A percentile compares a stretch with the other conserved stretches of the same genome.
phyloP scores from a whole-genome alignment of 2,797 vertebrate genomes.

The Enteromius mattozi region DNA sequence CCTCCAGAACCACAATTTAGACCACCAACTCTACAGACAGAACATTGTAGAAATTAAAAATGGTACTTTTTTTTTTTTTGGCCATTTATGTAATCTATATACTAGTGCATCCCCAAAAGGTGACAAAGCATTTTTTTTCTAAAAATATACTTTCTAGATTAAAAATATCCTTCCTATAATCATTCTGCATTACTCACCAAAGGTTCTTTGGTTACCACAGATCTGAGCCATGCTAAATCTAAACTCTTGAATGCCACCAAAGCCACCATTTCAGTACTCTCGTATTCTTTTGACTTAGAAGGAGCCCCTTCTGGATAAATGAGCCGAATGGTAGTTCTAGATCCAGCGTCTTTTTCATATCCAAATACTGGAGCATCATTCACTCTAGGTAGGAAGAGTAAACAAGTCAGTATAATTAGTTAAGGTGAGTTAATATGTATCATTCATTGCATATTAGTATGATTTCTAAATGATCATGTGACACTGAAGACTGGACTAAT shows the following conservation, averaged over 20 bases:
- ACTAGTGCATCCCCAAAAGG: not conserved
- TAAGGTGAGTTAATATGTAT: not conserved
- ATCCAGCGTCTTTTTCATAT: conserved; percentile 79
- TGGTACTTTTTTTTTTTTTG: not conserved
- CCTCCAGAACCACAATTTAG: conserved; percentile 86
- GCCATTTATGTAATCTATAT: not conserved
- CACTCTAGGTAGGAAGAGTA: conserved; percentile 67
- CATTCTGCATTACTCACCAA: conserved; percentile 69
- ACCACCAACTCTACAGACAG: conserved; percentile 78
- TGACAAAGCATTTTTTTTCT: not conserved
- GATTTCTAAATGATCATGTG: not conserved
- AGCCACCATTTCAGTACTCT: conserved; percentile 71
- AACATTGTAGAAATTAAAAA: not conserved
- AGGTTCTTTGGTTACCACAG: conserved; percentile 77
- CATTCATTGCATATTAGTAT: not conserved
- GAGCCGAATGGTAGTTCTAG: conserved; percentile 80
- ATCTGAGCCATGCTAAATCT: conserved; percentile 81
- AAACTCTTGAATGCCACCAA: conserved; percentile 81
- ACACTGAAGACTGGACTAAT: not conserved
- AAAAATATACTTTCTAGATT: no score
- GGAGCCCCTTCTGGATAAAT: conserved; percentile 83
- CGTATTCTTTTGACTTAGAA: conserved; percentile 71
- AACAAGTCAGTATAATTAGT: not conserved
- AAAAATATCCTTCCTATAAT: not conserved
- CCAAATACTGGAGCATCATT: conserved; percentile 81